Evolutionary conservation across 2,888 invertebrate species (phyloP), one percentile per base, ranked within the genome.

Genomic region (Polietes domitor): DNA sequence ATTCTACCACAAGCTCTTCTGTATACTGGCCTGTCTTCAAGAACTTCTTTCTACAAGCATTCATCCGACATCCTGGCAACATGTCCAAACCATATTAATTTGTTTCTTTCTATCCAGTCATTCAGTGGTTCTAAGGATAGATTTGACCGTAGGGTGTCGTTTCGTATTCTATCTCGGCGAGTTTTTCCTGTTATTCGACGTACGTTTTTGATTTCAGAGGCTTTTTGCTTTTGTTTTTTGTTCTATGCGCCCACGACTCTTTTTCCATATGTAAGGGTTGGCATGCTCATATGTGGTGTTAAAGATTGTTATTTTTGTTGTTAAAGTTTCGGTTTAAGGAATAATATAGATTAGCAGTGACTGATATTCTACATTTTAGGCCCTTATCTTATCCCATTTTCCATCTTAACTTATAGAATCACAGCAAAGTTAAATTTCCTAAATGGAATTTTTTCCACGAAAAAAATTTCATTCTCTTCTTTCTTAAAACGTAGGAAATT

Each of bases 11-110:
- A 21, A 12, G 1, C 9, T 70, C 70, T 24, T 10, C 37, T 70
- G 24, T 9, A 19, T 10, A 5, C 24, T 21, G 55, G 55, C 5
- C 24, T 24, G 21, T 19, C 55, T 24, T 53, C 19, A 12, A 24
- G 24, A 10, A 55, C 24, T 55, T 15, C 24, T 24, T 21, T 55
- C 1, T 19, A 24, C 55, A 55, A 9, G 19, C 24, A 21, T 10
- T 24, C 15, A 7, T 55, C 55, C 24, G 24, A 3, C 19, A 24
- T 70, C n/a, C 24, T 70, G 3, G 43, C 21, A 24, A 41, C 43
- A 70, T 70, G 21, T n/a, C 24, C 41, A 24, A 24, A 70, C 37
- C 70, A 70, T 71, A 19, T 71, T 10, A 47, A 21, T 21, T 43
- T 43, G 9, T 32, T 47, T 6, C 24, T 24, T 19, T 53, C 24